A percentile compares a stretch with the other conserved stretches of the same genome.
Conservation (phyloP, 2,888 invertebrate genomes). For the Autographa pulchrina region DNA sequence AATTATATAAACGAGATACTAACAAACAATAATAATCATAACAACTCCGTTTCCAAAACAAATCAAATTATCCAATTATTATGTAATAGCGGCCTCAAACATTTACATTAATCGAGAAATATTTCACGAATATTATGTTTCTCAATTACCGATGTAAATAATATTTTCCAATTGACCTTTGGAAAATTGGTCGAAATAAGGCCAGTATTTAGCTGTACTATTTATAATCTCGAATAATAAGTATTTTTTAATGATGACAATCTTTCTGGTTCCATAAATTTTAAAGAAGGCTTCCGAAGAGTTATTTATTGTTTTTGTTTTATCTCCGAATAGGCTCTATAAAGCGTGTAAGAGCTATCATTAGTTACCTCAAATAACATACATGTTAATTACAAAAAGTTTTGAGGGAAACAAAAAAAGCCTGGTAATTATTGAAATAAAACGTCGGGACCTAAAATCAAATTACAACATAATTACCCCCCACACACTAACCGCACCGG, state of each 20-base stretch:
- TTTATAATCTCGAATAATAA: neutral
- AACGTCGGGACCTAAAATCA: too few species aligned
- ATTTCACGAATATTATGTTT: constrained; percentile 38
- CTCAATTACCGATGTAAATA: constrained; percentile 54
- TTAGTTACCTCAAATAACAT: too few species aligned
- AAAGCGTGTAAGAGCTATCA: too few species aligned
- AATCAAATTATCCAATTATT: constrained; percentile 32
- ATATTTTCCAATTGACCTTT: constrained; percentile 49
- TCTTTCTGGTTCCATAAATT: neutral
- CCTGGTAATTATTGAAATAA: too few species aligned
- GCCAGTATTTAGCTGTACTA: neutral
- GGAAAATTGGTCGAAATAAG: constrained; percentile 24
- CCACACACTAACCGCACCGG: constrained; percentile 26
- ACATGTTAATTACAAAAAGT: too few species aligned
- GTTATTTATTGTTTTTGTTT: too few species aligned
- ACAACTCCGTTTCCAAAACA: constrained; percentile 1
- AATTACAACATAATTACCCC: too few species aligned
- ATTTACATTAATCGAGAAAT: constrained; percentile 30
- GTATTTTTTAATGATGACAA: neutral
- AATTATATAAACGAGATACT: neutral
- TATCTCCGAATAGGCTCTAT: too few species aligned
- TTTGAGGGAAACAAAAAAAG: too few species aligned
- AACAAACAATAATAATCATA: neutral
- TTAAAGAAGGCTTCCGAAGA: too few species aligned
- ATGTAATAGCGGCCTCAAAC: constrained; percentile 9